Conservation (phyloP, 2,113 vertebrate species). For the sheep (Ovis aries) region DNA sequence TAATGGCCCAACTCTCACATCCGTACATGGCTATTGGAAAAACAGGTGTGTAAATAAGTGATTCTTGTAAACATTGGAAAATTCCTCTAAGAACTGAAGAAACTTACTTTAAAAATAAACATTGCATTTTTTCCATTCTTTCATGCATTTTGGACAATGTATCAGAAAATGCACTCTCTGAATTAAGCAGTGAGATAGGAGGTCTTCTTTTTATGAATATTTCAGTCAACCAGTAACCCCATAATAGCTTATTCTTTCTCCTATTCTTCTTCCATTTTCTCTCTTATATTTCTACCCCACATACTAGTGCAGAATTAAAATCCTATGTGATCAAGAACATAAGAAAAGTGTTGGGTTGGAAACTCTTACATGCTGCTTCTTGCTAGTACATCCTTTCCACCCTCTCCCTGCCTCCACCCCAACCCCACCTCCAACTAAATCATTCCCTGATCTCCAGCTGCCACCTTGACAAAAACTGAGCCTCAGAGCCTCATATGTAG, state of each 20-base stretch:
- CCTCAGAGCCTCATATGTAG: background rate
- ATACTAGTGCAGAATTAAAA: background rate
- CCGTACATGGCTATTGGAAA: background rate
- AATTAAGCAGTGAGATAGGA: background rate
- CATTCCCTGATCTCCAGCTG: background rate
- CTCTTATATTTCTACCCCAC: background rate
- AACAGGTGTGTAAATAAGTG: background rate
- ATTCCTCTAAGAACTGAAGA: background rate
- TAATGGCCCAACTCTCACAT: background rate
- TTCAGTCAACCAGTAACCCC: background rate
- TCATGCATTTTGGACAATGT: background rate
- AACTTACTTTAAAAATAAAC: background rate
- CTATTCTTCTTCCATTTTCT: background rate
- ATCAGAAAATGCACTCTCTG: background rate
- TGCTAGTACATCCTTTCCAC: background rate
- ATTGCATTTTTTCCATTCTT: background rate
- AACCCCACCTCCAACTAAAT: background rate
- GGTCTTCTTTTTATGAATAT: background rate
- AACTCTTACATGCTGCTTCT: background rate
- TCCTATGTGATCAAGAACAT: background rate
- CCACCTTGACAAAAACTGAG: conserved; percentile 14
- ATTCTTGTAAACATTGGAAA: background rate
- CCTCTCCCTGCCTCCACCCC: background rate
- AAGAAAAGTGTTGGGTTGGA: background rate
- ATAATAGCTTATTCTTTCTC: background rate